Evolutionary conservation across 2,113 vertebrate genomes (phyloP), one percentile per base, ranked within the genome.

Genomic region (Calyptommatus sinebrachiatus): DNA sequence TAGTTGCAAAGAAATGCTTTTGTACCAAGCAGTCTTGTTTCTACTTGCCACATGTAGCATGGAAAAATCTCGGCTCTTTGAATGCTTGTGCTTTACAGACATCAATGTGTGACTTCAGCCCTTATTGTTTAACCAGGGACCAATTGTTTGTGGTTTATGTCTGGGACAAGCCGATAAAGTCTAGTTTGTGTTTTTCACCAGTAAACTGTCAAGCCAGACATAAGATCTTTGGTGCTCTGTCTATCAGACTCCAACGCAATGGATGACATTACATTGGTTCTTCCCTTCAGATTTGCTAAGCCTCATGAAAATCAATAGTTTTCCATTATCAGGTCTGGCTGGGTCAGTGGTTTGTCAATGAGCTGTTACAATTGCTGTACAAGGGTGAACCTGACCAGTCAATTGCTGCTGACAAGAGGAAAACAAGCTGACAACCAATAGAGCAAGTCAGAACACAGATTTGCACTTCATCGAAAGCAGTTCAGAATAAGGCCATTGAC

Each of bases 261-360:
- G 95, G 96, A 97, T 96, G 95, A 93, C 88, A 95, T 95, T 95
- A 92, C 92, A 92, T 90, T 48, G 89, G 93, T 93, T 92, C 86
- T 94, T 96, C 94, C 94, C 96, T 96, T 93, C 91, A 93, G 94
- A 96, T 94, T 94, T 91, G 91, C 94, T 84, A 92, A 95, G 92
- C 94, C 92, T 57, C 91, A 91, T 88, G 90, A 95, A 97, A 99
- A 99, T 99, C 97, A 97, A 98, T 99, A 97, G 93, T 96, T 97
- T 98, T 99, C 97, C 97, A 99, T 99, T 98, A 98, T 97, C 94
- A 92, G 96, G 95, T 97, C 95, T 90, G 94, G 95, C 95, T 94
- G 96, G 98, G 98, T 99, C 98, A 97, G 95, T 96, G 94, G 96
- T 95, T 95, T 97, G 98, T 98, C 97, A 98, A 97, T 98, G 97